Evolutionary conservation across 2,797 vertebrate genomes (phyloP).

Genomic region (Calcarius lapponicus): DNA sequence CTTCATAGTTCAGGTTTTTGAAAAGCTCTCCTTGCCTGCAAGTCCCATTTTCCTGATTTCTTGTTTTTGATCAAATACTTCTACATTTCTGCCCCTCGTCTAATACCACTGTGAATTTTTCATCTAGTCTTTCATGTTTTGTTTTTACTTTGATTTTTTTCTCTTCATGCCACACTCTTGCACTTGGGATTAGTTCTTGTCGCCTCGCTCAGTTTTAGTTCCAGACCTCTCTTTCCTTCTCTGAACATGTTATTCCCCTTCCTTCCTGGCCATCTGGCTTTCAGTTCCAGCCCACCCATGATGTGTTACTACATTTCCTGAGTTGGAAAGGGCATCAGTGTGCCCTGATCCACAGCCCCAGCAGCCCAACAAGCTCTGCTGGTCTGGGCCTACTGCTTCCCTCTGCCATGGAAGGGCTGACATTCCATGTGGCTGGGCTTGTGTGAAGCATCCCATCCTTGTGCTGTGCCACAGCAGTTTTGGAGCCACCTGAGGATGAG

Average conservation of each 20-base stretch:
- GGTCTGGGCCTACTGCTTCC: not conserved
- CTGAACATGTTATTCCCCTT: not conserved
- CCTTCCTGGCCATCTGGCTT: not conserved
- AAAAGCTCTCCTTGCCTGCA: not conserved
- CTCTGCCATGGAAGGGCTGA: not conserved
- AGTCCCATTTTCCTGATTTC: not conserved
- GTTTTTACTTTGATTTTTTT: not conserved
- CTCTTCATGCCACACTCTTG: not conserved
- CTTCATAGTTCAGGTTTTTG: not conserved
- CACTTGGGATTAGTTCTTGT: not conserved
- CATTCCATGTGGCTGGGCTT: not conserved
- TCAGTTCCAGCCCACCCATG: not conserved
- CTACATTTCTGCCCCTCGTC: not conserved
- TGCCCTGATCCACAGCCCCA: not conserved
- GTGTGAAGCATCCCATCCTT: accelerated
- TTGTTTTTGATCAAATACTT: not conserved
- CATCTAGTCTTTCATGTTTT: not conserved
- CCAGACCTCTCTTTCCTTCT: not conserved
- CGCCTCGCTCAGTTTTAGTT: not conserved
- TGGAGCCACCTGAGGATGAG: not conserved
- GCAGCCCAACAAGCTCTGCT: not conserved
- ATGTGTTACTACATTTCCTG: not conserved
- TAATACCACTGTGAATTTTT: not conserved
- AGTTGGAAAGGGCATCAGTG: not conserved
- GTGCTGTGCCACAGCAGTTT: not conserved